Evolutionary conservation across 2,113 vertebrate genomes (phyloP).

Genomic region (Dasyurus viverrinus): DNA sequence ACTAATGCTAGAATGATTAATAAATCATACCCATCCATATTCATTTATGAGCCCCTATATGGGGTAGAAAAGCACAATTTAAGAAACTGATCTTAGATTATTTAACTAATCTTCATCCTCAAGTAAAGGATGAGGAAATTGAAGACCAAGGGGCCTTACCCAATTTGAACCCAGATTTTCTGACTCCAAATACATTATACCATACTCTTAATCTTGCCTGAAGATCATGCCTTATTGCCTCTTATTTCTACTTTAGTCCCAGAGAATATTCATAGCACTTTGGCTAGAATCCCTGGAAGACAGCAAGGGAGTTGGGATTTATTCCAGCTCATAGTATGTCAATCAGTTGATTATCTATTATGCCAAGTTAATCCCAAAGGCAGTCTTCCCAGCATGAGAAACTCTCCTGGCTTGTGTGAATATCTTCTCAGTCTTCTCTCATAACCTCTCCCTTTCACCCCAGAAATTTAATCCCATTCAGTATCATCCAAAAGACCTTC

Average conservation of each 20-base stretch:
- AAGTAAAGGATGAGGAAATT: background rate
- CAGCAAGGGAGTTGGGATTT: background rate
- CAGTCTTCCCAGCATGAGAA: accelerated
- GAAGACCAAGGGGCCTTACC: background rate
- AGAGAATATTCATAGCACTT: slow-evolving; percentile 3
- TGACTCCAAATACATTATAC: background rate
- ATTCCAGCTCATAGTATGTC: background rate
- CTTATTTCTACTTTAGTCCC: background rate
- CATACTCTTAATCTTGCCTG: background rate
- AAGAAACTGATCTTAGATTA: too few species aligned
- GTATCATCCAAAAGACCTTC: background rate
- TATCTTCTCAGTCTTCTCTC: slow-evolving; percentile 10
- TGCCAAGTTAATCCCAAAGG: slow-evolving; percentile 4
- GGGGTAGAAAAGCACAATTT: too few species aligned
- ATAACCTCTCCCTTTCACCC: background rate
- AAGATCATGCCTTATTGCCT: background rate
- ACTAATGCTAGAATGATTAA: too few species aligned
- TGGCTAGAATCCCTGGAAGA: background rate
- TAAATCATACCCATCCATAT: too few species aligned
- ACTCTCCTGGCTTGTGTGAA: slow-evolving; percentile 28
- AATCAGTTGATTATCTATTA: background rate
- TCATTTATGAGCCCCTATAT: too few species aligned
- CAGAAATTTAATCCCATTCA: background rate
- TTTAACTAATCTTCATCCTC: background rate
- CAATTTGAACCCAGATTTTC: background rate